These are phyloP conservation scores for Drosophila maculinotata DNA, from an alignment of 2,888 invertebrate genomes.

Conservation along the genomic window DNA sequence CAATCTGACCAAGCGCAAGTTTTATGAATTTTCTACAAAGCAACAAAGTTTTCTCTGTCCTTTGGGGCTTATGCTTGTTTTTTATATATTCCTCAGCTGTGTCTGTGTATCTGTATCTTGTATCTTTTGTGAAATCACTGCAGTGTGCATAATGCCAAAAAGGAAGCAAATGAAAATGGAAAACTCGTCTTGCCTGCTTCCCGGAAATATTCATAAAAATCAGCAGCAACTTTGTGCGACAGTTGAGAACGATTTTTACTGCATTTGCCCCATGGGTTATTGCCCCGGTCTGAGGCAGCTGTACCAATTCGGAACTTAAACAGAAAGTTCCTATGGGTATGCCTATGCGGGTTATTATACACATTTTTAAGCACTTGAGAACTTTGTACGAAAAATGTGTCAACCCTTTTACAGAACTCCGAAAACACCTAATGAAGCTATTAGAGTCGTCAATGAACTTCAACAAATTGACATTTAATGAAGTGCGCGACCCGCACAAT, in stretches of 20 bases:
- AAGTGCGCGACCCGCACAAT: slow-evolving; percentile 76
- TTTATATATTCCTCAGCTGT: slow-evolving; percentile 6
- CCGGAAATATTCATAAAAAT: slow-evolving; percentile 62
- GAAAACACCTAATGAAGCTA: slow-evolving; percentile 72
- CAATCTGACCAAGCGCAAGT: slow-evolving; percentile 75
- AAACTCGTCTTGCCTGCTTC: slow-evolving; percentile 48
- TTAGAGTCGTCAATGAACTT: slow-evolving; percentile 75
- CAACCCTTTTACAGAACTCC: slow-evolving; percentile 39
- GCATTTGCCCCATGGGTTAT: slow-evolving; percentile 28
- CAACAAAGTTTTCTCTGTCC: slow-evolving; percentile 67
- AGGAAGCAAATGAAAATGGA: slow-evolving; percentile 31
- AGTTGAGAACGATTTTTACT: slow-evolving; percentile 28
- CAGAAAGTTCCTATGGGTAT: slow-evolving; percentile 18
- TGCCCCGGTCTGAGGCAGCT: slow-evolving; percentile 18
- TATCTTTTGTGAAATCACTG: slow-evolving; percentile 75
- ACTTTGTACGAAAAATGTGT: slow-evolving; percentile 16
- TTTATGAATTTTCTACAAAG: slow-evolving; percentile 80
- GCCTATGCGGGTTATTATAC: slow-evolving; percentile 46
- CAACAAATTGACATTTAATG: slow-evolving; percentile 79
- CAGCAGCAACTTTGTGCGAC: slow-evolving; percentile 43
- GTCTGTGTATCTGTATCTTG: slow-evolving; percentile 46
- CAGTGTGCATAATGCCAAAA: slow-evolving; percentile 74
- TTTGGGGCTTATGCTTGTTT: slow-evolving; percentile 37
- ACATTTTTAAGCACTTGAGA: background rate
- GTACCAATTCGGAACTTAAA: slow-evolving; percentile 20